Percentiles rank a stretch among this genome's conserved stretches.
Conservation (phyloP, 1,140 invertebrate genomes). For the Muscidifurax raptorellus region DNA sequence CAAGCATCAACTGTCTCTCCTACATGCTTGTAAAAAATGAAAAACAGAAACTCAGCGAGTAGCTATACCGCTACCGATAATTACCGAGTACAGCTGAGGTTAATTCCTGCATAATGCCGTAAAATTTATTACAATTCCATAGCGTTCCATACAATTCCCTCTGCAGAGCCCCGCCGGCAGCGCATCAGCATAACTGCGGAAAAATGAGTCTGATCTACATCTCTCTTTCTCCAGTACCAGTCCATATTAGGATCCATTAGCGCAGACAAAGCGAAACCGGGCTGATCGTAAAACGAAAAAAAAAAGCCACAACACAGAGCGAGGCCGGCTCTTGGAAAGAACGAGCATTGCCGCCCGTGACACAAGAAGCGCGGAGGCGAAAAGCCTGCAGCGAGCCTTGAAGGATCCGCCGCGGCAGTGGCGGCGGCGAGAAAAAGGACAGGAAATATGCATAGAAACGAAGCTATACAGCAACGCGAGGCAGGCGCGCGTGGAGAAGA, state of each 20-base stretch:
- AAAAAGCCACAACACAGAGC: not conserved
- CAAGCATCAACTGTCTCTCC: not conserved
- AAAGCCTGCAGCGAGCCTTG: constrained; percentile 14
- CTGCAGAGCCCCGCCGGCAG: not conserved
- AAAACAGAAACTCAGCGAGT: not conserved
- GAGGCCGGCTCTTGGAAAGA: not conserved
- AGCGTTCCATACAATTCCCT: too few species aligned
- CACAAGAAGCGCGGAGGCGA: not conserved
- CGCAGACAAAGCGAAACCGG: not conserved
- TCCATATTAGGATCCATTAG: constrained; percentile 17
- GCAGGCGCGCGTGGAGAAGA: constrained; percentile 31
- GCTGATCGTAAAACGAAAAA: not conserved
- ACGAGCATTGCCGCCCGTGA: not conserved
- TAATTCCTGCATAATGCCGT: not conserved
- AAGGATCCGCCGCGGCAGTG: constrained; percentile 40
- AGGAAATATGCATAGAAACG: constrained; percentile 37
- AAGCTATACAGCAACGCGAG: not conserved
- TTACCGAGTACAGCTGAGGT: not conserved
- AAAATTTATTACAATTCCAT: constrained; percentile 9
- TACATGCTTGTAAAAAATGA: not conserved
- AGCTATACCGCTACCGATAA: not conserved
- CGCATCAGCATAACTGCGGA: not conserved
- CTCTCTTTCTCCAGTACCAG: not conserved
- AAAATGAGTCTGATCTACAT: not conserved
- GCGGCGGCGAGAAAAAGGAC: constrained; percentile 4